A percentile compares a stretch with the other conserved stretches of the same genome.
Conservation (phyloP, 2,113 vertebrate genomes). For the Onychorhynchus coronatus region DNA sequence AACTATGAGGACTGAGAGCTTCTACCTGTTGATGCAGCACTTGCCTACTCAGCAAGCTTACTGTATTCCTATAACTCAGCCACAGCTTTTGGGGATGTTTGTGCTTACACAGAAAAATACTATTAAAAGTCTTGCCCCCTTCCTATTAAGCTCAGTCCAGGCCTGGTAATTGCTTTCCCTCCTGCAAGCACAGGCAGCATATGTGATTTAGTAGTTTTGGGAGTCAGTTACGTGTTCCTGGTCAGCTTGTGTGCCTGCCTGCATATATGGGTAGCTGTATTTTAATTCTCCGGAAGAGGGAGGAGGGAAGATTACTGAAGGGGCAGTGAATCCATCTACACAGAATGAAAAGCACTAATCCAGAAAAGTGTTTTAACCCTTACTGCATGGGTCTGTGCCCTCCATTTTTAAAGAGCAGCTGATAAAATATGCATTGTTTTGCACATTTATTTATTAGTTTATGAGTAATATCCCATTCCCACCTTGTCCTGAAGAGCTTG, state of each 20-base stretch:
- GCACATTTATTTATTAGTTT: background rate
- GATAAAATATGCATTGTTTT: background rate
- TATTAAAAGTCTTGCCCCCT: background rate
- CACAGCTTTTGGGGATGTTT: slow-evolving; percentile 30
- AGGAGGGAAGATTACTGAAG: background rate
- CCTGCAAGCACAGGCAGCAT: background rate
- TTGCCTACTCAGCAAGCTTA: slow-evolving; percentile 5
- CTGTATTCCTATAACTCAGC: slow-evolving; percentile 11
- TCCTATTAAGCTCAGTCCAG: background rate
- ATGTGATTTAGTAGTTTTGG: background rate
- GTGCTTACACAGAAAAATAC: slow-evolving; percentile 13
- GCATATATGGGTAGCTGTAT: background rate
- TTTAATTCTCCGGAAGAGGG: background rate
- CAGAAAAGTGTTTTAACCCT: background rate
- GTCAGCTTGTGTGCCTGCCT: background rate
- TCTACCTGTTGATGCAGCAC: slow-evolving; percentile 26
- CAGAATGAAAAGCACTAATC: background rate
- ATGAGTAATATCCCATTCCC: background rate
- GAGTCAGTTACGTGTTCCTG: background rate
- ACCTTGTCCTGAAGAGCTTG: background rate
- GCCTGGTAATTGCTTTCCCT: slow-evolving; percentile 15
- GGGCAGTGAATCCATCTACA: background rate
- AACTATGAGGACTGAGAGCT: background rate
- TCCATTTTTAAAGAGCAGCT: background rate
- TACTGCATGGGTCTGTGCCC: background rate